Evolutionary conservation across 2,888 invertebrate species (phyloP).

Genomic region (Drosophila ustulata): DNA sequence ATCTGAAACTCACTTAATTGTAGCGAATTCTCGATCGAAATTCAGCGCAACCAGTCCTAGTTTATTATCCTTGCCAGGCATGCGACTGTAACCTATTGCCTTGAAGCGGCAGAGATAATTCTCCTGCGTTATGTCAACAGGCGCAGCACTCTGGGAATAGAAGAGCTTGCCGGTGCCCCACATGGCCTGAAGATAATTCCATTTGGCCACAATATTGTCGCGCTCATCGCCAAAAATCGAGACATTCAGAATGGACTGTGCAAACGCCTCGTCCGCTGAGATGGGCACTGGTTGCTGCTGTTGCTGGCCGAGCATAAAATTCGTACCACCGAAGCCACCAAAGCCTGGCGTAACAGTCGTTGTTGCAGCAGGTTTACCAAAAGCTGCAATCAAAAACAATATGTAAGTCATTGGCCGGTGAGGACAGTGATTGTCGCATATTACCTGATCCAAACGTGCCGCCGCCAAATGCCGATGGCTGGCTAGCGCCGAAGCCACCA

Average conservation of each 20-base stretch:
- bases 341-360: slow-evolving; percentile 85
- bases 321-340: slow-evolving; percentile 86
- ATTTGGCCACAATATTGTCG: slow-evolving; percentile 95
- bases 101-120: slow-evolving; percentile 98
- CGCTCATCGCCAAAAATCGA: slow-evolving; percentile 97
- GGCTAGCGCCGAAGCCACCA: slow-evolving; percentile 85
- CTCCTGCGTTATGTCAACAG: slow-evolving; percentile 93
- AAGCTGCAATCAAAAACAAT: slow-evolving; percentile 61
- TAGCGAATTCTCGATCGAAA: slow-evolving; percentile 93
- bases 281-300: slow-evolving; percentile 85
- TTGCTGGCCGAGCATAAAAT: slow-evolving; percentile 83
- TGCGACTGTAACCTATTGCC: slow-evolving; percentile 95
- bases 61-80: slow-evolving; percentile 94
- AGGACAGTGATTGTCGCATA: slow-evolving; percentile 1
- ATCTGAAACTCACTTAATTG: slow-evolving; percentile 88
- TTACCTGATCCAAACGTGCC: slow-evolving; percentile 59
- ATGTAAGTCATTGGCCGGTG: slow-evolving; percentile 12
- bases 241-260: slow-evolving; percentile 91
- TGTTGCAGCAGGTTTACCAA: slow-evolving; percentile 83
- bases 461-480: slow-evolving; percentile 52
- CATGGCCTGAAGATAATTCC: slow-evolving; percentile 95
- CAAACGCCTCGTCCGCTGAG: slow-evolving; percentile 89
- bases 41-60: slow-evolving; percentile 95
- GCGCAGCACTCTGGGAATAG: slow-evolving; percentile 90
- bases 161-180: slow-evolving; percentile 89